Base-by-base conservation (phyloP, 2,888 invertebrate species). In the Monoplex corrugatus region DNA sequence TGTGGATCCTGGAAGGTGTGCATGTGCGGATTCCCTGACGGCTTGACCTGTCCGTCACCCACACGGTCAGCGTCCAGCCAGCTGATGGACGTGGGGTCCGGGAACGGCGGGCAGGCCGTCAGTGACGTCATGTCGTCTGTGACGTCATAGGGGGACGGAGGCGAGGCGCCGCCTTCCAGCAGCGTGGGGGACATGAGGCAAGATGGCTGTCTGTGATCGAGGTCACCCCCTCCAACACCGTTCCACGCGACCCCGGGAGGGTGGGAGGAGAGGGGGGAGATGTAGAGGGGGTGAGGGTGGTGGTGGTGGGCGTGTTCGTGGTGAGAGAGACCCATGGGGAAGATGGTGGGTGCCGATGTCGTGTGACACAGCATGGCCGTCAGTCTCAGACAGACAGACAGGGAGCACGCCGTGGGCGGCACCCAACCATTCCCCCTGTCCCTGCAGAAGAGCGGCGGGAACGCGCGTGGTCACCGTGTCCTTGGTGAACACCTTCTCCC, bases 401-500 rank as follows among this genome's bases (percentile, higher is more conserved):
- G 43, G 0, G 78, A 23, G 43, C 13, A 43, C 1, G 38, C 8
- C 35, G 38, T 0, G 75, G 38, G 19, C 78, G 16, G 78, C 78
- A 0, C 40, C 43, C 28, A 6, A 3, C 78, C 78, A 80, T 28
- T 80, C 75, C 10, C 75, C 50, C 8, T 84, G n/a, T 6, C 90
- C 87, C 44, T 93, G 91, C 43, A 95, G 89, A 68, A 94, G 80
- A 90, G 93, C 93, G 1, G 94, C 93, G 28, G 95, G 93, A 38
- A 95, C 93, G 32, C 95, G 92, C 5, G 94, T 95, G 1, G 95
- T 95, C 0, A 93, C 94, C 45, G 95, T 95, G 89, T 95, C 94
- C 78, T 94, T 94, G 10, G 94, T 94, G 88, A 95, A 95, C 50
- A 95, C 89, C 89, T 95, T 95, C 90, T 95, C 95, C 2, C 95